These are phyloP conservation scores for Agrotis ipsilon DNA, from an alignment of 2,888 invertebrate species.

Conservation along the genomic window DNA sequence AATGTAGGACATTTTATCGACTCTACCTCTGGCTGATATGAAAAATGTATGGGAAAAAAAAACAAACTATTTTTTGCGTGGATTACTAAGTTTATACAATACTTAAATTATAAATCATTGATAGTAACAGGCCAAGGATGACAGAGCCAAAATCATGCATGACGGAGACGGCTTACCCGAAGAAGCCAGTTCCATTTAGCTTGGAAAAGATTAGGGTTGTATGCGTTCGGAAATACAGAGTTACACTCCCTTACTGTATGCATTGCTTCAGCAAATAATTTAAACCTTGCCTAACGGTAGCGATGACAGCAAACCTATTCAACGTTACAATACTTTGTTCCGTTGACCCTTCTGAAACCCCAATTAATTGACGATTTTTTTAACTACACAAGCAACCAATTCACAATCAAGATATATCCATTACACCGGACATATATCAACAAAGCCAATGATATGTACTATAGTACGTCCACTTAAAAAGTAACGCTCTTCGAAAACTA, in stretches of 20 bases:
- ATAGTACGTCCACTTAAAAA: neutral
- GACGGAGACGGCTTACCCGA: no score
- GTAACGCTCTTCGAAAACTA: constrained; percentile 2
- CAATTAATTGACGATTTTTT: constrained; percentile 34
- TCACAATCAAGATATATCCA: constrained; percentile 39
- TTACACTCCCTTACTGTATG: no score
- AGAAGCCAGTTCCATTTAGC: no score
- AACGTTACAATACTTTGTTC: constrained; percentile 10
- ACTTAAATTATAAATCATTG: no score
- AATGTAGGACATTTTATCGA: constrained; percentile 17
- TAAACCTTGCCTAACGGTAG: constrained; percentile 3
- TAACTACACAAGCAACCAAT: constrained; percentile 31
- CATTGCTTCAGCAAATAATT: neutral
- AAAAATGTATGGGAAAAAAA: neutral
- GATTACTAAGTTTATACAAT: no score
- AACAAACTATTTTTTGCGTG: neutral
- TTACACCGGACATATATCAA: constrained; percentile 31
- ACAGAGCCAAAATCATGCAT: no score
- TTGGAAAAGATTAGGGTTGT: no score
- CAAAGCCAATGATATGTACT: constrained; percentile 45
- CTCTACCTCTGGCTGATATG: neutral
- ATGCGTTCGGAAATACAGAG: no score
- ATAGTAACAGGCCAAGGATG: no score
- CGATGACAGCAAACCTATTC: constrained; percentile 1
- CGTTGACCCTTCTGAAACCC: constrained; percentile 22